Conservation (phyloP, 2,888 invertebrate species). For the Acanthosepion esculentum region DNA sequence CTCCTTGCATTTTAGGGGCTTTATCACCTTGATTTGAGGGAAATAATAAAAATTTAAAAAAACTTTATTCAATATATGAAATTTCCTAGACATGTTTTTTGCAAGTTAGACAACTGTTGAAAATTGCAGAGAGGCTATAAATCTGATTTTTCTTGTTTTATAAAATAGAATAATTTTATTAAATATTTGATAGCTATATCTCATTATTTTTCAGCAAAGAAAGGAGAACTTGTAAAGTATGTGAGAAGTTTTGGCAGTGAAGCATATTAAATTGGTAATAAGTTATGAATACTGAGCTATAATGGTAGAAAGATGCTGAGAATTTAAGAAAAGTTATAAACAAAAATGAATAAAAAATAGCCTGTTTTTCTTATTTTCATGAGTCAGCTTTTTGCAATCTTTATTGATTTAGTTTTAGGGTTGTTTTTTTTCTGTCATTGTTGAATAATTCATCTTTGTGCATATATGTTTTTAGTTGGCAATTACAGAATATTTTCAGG, state of each 20-base stretch:
- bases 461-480: background rate
- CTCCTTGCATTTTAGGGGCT: too few relatives aligned
- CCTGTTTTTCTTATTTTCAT: background rate
- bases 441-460: constrained; percentile 3
- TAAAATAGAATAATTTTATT: background rate
- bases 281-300: background rate
- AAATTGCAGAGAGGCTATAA: background rate
- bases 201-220: background rate
- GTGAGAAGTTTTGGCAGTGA: background rate
- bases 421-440: background rate
- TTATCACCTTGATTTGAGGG: too few relatives aligned
- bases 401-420: background rate
- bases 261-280: background rate
- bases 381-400: background rate
- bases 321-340: background rate
- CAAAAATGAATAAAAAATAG: background rate
- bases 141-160: background rate
- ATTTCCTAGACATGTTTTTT: too few relatives aligned
- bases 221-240: background rate
- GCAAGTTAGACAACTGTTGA: too few relatives aligned
- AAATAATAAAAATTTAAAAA: too few relatives aligned
- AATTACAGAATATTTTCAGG: background rate
- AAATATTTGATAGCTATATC: background rate
- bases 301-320: background rate
- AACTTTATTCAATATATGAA: too few relatives aligned